Evolutionary conservation across 2,888 invertebrate species (phyloP).

Genomic region (Thera britannica): DNA sequence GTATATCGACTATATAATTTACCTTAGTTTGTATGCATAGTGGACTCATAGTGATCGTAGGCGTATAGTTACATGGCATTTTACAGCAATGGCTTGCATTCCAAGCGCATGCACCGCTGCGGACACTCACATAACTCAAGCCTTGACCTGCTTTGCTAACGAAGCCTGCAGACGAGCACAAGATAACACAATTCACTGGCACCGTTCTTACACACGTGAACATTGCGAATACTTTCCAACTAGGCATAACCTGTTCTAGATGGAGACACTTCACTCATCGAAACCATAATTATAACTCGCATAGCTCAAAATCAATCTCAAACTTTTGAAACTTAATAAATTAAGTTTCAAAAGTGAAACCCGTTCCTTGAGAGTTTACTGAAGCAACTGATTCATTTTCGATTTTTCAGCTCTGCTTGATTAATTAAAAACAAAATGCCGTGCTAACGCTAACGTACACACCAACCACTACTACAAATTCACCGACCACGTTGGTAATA

Average conservation of each 20-base stretch:
- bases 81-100: conserved; percentile 50
- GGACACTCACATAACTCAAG: conserved; percentile 65
- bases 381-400: conserved; percentile 25
- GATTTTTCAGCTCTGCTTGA: conserved; percentile 16
- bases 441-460: conserved; percentile 14
- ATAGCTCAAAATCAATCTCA: neutral
- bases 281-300: conserved; percentile 10
- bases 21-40: conserved; percentile 44
- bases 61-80: conserved; percentile 45
- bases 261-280: conserved; percentile 22
- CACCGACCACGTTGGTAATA: conserved; percentile 12
- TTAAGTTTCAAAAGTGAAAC: neutral
- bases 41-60: conserved; percentile 38
- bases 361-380: conserved; percentile 9
- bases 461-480: conserved; percentile 8
- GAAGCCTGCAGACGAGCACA: conserved; percentile 59
- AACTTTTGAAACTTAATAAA: neutral
- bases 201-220: conserved; percentile 45
- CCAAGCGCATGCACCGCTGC: conserved; percentile 53
- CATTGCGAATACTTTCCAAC: conserved; percentile 35
- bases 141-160: conserved; percentile 74
- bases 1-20: conserved; percentile 17
- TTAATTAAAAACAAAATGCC: conserved; percentile 14
- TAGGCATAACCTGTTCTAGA: conserved; percentile 20
- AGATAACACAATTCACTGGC: conserved; percentile 54